Percentiles rank a stretch among this genome's conserved stretches.
Evolutionary conservation across 2,113 vertebrate genomes (phyloP).

Genomic region (Eleginops maclovinus): DNA sequence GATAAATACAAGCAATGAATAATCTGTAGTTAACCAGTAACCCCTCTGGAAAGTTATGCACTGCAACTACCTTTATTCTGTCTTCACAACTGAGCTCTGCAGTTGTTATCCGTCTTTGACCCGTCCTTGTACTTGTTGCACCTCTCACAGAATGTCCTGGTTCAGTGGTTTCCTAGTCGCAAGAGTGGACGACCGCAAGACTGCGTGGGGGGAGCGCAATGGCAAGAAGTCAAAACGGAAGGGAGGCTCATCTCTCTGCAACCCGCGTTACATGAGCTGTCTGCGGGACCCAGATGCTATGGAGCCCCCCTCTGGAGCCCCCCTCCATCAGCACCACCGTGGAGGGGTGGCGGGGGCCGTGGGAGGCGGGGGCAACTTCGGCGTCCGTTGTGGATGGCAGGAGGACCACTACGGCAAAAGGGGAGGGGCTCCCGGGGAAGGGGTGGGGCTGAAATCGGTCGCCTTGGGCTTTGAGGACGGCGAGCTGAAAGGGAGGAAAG

Average conservation of each 20-base stretch:
- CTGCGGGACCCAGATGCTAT: slow-evolving; percentile 91
- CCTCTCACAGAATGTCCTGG: slow-evolving; percentile 92
- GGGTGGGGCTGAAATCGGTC: slow-evolving; percentile 89
- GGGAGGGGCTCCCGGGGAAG: slow-evolving; percentile 75
- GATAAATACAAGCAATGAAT: too few relatives aligned
- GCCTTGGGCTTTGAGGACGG: slow-evolving; percentile 90
- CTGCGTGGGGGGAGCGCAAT: slow-evolving; percentile 95
- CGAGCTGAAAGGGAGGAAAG: slow-evolving; percentile 82
- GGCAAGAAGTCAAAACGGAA: slow-evolving; percentile 92
- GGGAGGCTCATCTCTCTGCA: slow-evolving; percentile 88
- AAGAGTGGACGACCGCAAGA: slow-evolving; percentile 96
- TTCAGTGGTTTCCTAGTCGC: slow-evolving; percentile 97
- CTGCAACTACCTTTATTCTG: too few relatives aligned
- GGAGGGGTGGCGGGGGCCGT: slow-evolving; percentile 77
- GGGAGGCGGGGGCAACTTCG: slow-evolving; percentile 79
- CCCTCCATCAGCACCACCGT: slow-evolving; percentile 81
- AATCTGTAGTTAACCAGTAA: too few relatives aligned
- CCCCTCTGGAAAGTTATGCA: too few relatives aligned
- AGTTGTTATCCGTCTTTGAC: neutral
- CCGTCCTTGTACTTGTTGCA: slow-evolving; percentile 18
- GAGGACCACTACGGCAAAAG: slow-evolving; percentile 93
- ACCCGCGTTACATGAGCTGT: slow-evolving; percentile 96
- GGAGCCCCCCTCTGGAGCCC: slow-evolving; percentile 82
- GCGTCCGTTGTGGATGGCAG: slow-evolving; percentile 92
- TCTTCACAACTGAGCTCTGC: neutral